Percentiles rank a stretch among this genome's conserved stretches.
phyloP scores from a whole-genome alignment of 1,140 invertebrate species.

The Adoxophyes honmai region DNA sequence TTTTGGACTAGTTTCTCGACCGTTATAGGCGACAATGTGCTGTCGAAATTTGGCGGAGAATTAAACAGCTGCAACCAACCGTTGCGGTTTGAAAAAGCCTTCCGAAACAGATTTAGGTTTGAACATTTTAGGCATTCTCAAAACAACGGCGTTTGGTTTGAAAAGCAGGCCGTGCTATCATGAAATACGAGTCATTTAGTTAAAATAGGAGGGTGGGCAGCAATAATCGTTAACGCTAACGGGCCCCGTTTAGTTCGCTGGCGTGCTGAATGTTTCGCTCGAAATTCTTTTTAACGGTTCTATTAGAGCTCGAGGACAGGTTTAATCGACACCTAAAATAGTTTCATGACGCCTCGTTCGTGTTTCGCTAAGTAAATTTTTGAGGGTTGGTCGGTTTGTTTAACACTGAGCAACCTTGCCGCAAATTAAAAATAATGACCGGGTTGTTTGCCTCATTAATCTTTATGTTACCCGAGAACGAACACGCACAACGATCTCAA shows the following conservation, averaged over 20 bases:
- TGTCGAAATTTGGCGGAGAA: conserved; percentile 17
- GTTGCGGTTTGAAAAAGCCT: conserved; percentile 10
- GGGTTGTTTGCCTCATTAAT: conserved; percentile 9
- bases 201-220: conserved; percentile 48
- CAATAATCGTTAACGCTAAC: conserved; percentile 67
- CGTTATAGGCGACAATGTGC: conserved; percentile 30
- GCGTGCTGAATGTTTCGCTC: conserved; percentile 37
- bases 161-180: conserved; percentile 42
- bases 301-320: conserved; percentile 13
- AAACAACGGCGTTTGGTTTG: conserved; percentile 16
- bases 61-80: neutral
- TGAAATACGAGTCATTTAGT: conserved; percentile 57
- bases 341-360: conserved; percentile 12
- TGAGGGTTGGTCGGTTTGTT: conserved; percentile 5
- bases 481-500: neutral
- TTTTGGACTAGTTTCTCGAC: conserved; percentile 39
- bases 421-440: conserved; percentile 13
- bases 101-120: neutral
- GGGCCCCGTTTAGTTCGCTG: conserved; percentile 40
- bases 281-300: conserved; percentile 29
- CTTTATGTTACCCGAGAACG: conserved; percentile 1
- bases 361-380: neutral
- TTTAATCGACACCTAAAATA: conserved; percentile 4
- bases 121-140: neutral
- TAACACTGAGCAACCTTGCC: neutral